Evolutionary conservation across 1,140 invertebrate genomes (phyloP).

Genomic region (Sycophaga agraensis): DNA sequence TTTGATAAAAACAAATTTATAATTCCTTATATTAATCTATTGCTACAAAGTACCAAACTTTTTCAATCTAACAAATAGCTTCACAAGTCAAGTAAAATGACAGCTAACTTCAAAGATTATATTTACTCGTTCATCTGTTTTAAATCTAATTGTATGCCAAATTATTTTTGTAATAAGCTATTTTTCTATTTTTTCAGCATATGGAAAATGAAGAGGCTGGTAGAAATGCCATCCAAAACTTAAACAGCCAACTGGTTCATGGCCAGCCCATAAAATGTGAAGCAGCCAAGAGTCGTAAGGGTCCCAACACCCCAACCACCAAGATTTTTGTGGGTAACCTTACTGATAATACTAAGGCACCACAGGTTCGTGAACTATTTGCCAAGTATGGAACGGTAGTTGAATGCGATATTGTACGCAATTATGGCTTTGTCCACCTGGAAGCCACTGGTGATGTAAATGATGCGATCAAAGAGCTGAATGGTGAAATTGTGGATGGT

Average conservation of each 20-base stretch:
- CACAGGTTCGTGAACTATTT: slow-evolving; percentile 83
- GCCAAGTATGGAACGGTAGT: slow-evolving; percentile 86
- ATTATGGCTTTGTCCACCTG: slow-evolving; percentile 90
- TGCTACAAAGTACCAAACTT: too few species aligned
- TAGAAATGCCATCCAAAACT: slow-evolving; percentile 85
- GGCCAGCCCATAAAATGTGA: slow-evolving; percentile 90
- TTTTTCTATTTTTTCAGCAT: slow-evolving; percentile 61
- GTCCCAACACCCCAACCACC: slow-evolving; percentile 80
- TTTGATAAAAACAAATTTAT: too few species aligned
- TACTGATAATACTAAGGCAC: slow-evolving; percentile 84
- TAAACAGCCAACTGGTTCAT: slow-evolving; percentile 85
- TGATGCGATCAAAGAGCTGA: slow-evolving; percentile 82
- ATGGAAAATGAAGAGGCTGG: slow-evolving; percentile 92
- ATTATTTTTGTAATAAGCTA: neutral
- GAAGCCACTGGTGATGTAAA: slow-evolving; percentile 81
- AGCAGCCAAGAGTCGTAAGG: slow-evolving; percentile 82
- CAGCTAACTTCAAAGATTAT: too few species aligned
- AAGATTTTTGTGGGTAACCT: slow-evolving; percentile 91
- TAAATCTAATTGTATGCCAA: too few species aligned
- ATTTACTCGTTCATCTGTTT: too few species aligned
- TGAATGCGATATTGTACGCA: slow-evolving; percentile 87
- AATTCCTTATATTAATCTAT: too few species aligned
- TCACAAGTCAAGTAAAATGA: too few species aligned
- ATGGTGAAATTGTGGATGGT: slow-evolving; percentile 80
- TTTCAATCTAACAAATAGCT: too few species aligned